Evolutionary conservation across 2,888 invertebrate species (phyloP), one percentile per base, ranked within the genome.

Genomic region (Drosophila greeni): DNA sequence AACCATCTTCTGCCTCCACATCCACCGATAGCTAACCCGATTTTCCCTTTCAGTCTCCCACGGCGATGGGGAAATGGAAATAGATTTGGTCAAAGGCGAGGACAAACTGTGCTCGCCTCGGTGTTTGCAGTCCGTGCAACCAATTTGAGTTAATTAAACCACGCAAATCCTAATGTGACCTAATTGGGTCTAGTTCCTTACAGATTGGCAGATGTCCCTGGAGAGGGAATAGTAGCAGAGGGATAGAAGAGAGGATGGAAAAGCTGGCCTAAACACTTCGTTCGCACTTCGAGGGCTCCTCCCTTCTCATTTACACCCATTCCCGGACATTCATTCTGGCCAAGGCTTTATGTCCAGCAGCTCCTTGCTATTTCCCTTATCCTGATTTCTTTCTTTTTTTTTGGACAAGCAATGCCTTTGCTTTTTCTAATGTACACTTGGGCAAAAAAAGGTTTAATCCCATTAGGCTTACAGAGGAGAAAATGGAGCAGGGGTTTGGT

Each of bases 71-170:
- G 34, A 59, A 59, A 58, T 33, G 59, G 43, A 39, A 60, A 61
- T 48, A 59, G 59, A 59, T 43, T 62, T 43, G 36, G 36, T 34
- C 60, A 42, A 51, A 36, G 36, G 9, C 42, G 29, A 40, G 47
- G 57, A 47, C 39, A 40, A 26, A 48, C 48, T 31, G 20, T 47
- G 45, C 20, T 26, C 24, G 31, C n/a, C n/a, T 29, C 51, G 45
- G 45, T 37, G 55, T 70, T 64, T 76, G 57, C 71, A 60, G 58
- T 59, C 24, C 58, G 47, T 57, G 66, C 54, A 60, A 66, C 61
- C 70, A 82, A 82, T 79, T 73, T 84, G 61, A 72, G 76, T 74
- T 79, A 84, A 84, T 79, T 84, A 84, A 82, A 73, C 76, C 82
- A 67, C 65, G 73, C 54, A 78, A 78, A 84, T 83, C 79, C 74